Evolutionary conservation across 2,888 invertebrate species (phyloP), one percentile per base, ranked within the genome.

Genomic region (Drosophila niveifrons): DNA sequence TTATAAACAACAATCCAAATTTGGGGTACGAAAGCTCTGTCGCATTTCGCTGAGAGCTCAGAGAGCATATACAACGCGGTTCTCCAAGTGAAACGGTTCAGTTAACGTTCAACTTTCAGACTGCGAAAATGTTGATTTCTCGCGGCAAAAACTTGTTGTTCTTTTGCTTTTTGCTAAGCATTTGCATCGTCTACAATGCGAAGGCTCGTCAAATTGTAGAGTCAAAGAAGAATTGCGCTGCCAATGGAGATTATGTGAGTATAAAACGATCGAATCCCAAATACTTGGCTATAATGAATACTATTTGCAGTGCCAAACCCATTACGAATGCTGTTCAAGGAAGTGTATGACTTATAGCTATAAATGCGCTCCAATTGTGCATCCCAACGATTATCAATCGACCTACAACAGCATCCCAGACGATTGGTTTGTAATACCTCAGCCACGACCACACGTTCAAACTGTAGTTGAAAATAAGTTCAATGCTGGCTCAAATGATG

Each of bases 241-340:
- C n/a, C 13, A 66, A 81, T 62, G 80, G 83, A 34, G 81, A 83
- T 66, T 90, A 88, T 81, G 91, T 91, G 71, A 82, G 90, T 86
- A 62, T 10, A 48, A 7, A 34, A 4, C 13, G 8, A 46, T 31
- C 31, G 9, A 29, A 18, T 11, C 15, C 2, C 8, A 13, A 13
- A 2, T 28, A 51, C 28, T 13, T 3, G 23, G 8, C 2, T 36
- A 4, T 15, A 36, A 11, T 10, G 2, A 23, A 44, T 13, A 2
- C 4, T 8, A 41, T 43, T 17, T 75, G 4, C 41, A 92, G 92
- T 92, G 92, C 23, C 89, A 85, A 43, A 83, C 80, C 44, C 91
- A 92, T 67, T 77, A 68, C 76, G 91, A 92, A 6, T 92, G 92
- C 55, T 92, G 92, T 50, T 91, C 92, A 0, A 73, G 84, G 34